phyloP scores from a whole-genome alignment of 2,797 vertebrate genomes.

The Podarcis siculus region DNA sequence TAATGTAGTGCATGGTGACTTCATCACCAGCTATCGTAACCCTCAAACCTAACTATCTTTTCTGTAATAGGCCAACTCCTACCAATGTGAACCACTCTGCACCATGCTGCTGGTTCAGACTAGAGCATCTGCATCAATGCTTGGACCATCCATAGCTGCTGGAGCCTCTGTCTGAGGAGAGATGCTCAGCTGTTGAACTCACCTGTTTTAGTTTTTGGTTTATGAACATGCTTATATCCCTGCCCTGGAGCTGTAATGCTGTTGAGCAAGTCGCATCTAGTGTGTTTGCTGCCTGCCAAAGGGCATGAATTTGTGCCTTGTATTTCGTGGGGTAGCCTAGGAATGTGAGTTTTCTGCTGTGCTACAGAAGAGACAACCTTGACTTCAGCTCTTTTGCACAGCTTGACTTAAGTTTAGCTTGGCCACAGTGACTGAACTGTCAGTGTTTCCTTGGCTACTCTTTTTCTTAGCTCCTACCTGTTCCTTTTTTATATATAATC shows the following conservation, averaged over 20 bases:
- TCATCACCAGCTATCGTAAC: neutral
- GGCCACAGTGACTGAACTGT: neutral
- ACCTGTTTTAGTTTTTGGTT: neutral
- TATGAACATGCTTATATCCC: neutral
- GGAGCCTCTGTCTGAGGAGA: neutral
- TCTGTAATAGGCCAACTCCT: neutral
- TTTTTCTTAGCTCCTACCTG: neutral
- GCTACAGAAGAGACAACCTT: neutral
- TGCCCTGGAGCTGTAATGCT: neutral
- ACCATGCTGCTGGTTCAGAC: neutral
- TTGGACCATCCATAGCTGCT: neutral
- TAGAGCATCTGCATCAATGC: neutral
- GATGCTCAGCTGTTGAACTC: neutral
- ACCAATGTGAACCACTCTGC: neutral
- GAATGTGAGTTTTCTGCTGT: neutral
- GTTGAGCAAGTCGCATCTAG: neutral
- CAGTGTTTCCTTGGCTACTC: neutral
- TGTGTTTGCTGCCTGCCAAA: neutral
- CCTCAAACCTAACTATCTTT: neutral
- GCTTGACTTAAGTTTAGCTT: neutral
- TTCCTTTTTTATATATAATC: neutral
- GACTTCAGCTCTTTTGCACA: neutral
- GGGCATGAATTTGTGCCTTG: neutral
- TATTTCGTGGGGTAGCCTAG: neutral
- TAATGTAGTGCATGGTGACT: neutral